Conservation (phyloP, 2,797 vertebrate species). For the Xyrichtys novacula region DNA sequence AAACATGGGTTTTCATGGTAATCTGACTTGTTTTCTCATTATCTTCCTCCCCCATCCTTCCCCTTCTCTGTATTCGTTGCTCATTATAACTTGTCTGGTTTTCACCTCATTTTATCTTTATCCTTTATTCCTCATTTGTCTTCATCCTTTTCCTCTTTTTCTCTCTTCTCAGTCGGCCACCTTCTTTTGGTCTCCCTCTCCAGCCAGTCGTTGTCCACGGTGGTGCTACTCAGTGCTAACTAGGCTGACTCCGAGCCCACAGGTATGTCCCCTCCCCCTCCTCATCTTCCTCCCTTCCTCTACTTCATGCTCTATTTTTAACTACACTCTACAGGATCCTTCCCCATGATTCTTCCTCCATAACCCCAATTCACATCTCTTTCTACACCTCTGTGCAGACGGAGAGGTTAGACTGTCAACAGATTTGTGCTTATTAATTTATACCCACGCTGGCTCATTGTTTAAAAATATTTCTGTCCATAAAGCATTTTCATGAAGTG, state of each 20-base stretch:
- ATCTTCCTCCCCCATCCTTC: conserved; percentile 9
- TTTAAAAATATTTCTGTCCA: neutral
- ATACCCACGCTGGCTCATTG: conserved; percentile 10
- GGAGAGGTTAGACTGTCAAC: conserved; percentile 15
- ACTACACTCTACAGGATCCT: conserved; percentile 66
- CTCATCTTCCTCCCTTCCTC: conserved; percentile 30
- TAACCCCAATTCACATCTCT: conserved; percentile 39
- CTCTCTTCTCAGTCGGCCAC: neutral
- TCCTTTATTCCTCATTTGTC: conserved; percentile 21
- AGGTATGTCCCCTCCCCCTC: conserved; percentile 65
- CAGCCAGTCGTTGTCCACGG: conserved; percentile 41
- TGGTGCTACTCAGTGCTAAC: conserved; percentile 67
- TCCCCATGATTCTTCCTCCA: conserved; percentile 53
- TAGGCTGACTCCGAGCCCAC: conserved; percentile 76
- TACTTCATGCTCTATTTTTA: conserved; percentile 78
- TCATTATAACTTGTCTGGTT: conserved; percentile 44
- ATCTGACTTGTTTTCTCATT: conserved; percentile 63
- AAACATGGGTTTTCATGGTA: conserved; percentile 57
- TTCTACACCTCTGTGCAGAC: conserved; percentile 39
- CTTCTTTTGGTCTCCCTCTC: conserved; percentile 38
- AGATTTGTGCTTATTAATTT: conserved; percentile 36
- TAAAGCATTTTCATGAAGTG: conserved; percentile 15
- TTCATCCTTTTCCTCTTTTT: neutral
- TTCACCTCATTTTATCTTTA: conserved; percentile 17
- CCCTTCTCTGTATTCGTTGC: conserved; percentile 9